Base-by-base conservation (phyloP, 2,888 invertebrate genomes). In the Ariolimax columbianus region DNA sequence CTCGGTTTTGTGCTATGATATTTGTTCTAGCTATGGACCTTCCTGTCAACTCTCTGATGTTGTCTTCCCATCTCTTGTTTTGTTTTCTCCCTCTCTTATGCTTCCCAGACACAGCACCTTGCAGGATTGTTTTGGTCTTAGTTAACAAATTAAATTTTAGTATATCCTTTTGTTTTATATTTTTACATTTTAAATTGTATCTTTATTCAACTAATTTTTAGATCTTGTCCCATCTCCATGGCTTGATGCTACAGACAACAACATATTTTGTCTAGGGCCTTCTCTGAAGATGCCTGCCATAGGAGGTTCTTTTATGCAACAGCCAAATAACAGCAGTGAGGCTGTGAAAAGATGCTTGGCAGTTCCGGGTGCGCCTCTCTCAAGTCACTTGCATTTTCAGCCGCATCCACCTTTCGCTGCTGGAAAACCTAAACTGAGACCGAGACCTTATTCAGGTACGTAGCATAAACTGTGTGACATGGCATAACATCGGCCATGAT, bases 301-400 rank as follows among this genome's bases (percentile, higher is more conserved):
- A 26, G 72, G 80, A n/a, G 80, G 70, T n/a, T 81, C 81, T 19
- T 81, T 51, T 75, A 92, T 91, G 92, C 91, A 91, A 73, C 91
- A 91, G 87, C 92, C 92, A 14, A 87, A 85, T 83, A 90, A 90
- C n/a, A 91, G 91, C 86, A 92, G 92, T n/a, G 92, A 92, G 82
- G 92, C 91, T 43, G 92, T 93, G 17, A 89, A 88, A 55, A 66
- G 92, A 85, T 92, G 92, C 75, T 86, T 93, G 87, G 86, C 83
- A 6, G 86, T 90, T n/a, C 89, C 91, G 14, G 88, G 88, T 85
- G 88, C 84, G 19, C 91, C 91, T 11, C 88, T 90, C 47, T 91
- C 91, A 51, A 90, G 90, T 82, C 91, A 91, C 47, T 82, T 89
- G 17, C 79, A 79, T 77, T 88, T 87, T 47, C 89, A 90, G 38